phyloP scores from a whole-genome alignment of 2,888 invertebrate genomes.

The Dorcus parallelipipedus region DNA sequence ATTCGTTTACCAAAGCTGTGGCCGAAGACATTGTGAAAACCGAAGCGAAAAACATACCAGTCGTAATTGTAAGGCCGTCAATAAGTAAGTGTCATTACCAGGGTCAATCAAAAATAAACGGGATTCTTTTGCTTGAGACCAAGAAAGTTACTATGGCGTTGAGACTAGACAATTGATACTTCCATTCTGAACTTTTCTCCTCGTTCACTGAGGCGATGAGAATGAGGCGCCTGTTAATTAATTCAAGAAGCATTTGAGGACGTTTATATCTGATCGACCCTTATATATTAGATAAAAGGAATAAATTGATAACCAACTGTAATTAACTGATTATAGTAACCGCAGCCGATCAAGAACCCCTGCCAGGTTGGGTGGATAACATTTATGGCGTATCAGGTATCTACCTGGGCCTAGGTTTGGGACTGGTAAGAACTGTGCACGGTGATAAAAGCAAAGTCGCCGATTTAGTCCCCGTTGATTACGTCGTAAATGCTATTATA shows the following conservation, averaged over 20 bases:
- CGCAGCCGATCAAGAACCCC: conserved; percentile 52
- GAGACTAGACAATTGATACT: too few relatives aligned
- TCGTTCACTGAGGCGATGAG: too few relatives aligned
- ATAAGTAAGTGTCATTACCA: conserved; percentile 46
- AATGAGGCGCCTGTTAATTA: too few relatives aligned
- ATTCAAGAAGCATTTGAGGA: too few relatives aligned
- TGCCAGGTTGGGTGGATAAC: conserved; percentile 72
- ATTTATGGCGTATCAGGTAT: conserved; percentile 73
- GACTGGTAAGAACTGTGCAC: conserved; percentile 71
- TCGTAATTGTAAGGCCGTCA: conserved; percentile 67
- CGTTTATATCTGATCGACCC: too few relatives aligned
- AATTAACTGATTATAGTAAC: conserved; percentile 29
- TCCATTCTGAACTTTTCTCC: too few relatives aligned
- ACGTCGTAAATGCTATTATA: conserved; percentile 59
- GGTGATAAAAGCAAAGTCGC: conserved; percentile 67
- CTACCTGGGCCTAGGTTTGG: conserved; percentile 71
- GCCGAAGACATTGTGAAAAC: conserved; percentile 61
- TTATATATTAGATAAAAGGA: too few relatives aligned
- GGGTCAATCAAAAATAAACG: too few relatives aligned
- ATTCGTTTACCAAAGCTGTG: conserved; percentile 69
- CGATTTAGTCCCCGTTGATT: conserved; percentile 70
- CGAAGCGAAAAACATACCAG: conserved; percentile 56
- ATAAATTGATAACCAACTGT: too few relatives aligned
- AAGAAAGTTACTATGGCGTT: too few relatives aligned
- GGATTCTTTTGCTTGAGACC: too few relatives aligned